Conservation (phyloP, 2,888 invertebrate species). For the Cantharis nigra region DNA sequence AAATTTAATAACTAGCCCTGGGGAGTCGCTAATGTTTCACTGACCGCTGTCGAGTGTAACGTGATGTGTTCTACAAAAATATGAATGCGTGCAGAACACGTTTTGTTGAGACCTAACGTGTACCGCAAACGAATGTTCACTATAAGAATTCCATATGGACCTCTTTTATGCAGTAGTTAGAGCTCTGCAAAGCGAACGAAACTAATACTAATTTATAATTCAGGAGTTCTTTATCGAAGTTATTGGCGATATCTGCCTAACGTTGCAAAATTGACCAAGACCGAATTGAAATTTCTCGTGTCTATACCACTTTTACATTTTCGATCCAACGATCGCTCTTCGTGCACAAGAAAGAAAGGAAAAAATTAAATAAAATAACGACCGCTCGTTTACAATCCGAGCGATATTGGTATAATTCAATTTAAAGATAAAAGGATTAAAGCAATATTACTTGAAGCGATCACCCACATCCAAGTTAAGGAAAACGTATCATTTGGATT, state of each 20-base stretch:
- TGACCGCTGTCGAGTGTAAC: constrained; percentile 31
- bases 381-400: not conserved
- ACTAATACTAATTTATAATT: constrained; percentile 11
- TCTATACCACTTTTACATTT: not conserved
- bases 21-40: constrained; percentile 32
- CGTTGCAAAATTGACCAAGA: not conserved
- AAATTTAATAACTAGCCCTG: constrained; percentile 31
- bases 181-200: constrained; percentile 2
- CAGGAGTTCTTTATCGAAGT: constrained; percentile 7
- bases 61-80: constrained; percentile 29
- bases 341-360: not conserved
- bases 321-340: not conserved
- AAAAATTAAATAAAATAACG: not conserved
- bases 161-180: constrained; percentile 23
- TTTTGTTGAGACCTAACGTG: constrained; percentile 29
- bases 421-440: constrained; percentile 9
- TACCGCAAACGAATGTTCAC: constrained; percentile 20
- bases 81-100: constrained; percentile 30
- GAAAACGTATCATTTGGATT: constrained; percentile 42
- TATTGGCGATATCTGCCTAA: not conserved
- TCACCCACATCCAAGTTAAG: constrained; percentile 39
- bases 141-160: constrained; percentile 12
- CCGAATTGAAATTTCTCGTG: not conserved
- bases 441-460: constrained; percentile 12
- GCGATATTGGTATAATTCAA: constrained; percentile 9